Conservation (phyloP, 1,140 invertebrate species). For the Aphidius ervi region DNA sequence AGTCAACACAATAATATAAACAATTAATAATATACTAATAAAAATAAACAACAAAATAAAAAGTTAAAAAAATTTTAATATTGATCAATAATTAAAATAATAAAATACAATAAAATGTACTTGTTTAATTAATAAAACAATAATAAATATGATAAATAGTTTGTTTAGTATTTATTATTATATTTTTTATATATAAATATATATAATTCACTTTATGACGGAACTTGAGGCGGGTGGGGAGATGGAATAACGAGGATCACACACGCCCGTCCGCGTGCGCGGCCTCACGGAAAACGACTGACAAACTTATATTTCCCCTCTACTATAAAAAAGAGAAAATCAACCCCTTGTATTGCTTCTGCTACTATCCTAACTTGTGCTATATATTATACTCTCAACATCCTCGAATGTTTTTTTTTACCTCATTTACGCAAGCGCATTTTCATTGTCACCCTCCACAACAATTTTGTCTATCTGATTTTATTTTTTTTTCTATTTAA, state of each 20-base stretch:
- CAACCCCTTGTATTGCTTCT: slow-evolving; percentile 29
- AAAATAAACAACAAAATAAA: no score
- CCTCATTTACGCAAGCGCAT: slow-evolving; percentile 1
- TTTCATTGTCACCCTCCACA: not conserved
- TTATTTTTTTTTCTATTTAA: not conserved
- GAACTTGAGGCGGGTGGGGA: slow-evolving; percentile 24
- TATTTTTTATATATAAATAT: not conserved
- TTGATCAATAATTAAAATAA: no score
- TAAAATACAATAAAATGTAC: not conserved
- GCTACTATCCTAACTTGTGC: slow-evolving; percentile 31
- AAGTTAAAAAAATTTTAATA: no score
- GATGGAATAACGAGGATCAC: slow-evolving; percentile 24
- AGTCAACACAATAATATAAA: no score
- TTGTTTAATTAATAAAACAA: slow-evolving; percentile 17
- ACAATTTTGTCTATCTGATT: not conserved
- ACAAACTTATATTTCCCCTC: slow-evolving; percentile 36
- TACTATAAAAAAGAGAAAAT: slow-evolving; percentile 5
- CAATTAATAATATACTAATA: no score
- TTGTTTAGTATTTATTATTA: slow-evolving; percentile 5
- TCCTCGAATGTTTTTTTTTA: slow-evolving; percentile 1
- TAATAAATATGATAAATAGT: not conserved
- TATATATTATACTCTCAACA: slow-evolving; percentile 28
- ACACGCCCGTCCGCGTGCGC: slow-evolving; percentile 49
- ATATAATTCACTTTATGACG: slow-evolving; percentile 5
- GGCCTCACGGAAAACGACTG: slow-evolving; percentile 51